A percentile compares a stretch with the other conserved stretches of the same genome.
Evolutionary conservation across 23 tunicate species (phyloP).

Genomic region (Trididemnum miniatum): DNA sequence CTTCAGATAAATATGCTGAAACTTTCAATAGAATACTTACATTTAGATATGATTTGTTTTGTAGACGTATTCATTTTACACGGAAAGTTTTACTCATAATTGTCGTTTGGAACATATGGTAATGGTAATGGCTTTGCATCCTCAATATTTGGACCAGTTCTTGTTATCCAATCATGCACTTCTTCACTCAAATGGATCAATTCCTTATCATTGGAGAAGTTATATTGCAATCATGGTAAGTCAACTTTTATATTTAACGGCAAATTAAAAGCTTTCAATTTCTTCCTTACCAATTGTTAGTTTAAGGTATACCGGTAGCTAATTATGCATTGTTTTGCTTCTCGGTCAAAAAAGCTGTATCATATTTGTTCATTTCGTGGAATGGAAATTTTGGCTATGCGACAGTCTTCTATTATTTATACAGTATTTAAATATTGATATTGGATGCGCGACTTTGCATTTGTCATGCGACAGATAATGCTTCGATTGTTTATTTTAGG

Average conservation of each 20-base stretch:
- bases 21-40: background rate
- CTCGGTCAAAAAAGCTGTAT: too few species aligned
- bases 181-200: slow-evolving; percentile 53
- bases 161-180: slow-evolving; percentile 47
- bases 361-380: too few species aligned
- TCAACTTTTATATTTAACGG: too few species aligned
- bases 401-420: too few species aligned
- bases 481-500: slow-evolving; percentile 27
- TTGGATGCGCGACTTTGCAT: too few species aligned
- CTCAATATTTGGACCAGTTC: slow-evolving; percentile 72
- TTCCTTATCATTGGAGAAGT: slow-evolving; percentile 59
- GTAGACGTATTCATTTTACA: slow-evolving; percentile 54
- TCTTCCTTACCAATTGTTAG: too few species aligned
- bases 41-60: background rate
- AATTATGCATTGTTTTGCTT: too few species aligned
- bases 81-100: slow-evolving; percentile 61
- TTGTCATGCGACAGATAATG: too few species aligned
- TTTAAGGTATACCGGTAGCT: too few species aligned
- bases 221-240: slow-evolving; percentile 85
- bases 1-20: background rate
- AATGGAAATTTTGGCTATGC: too few species aligned
- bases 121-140: slow-evolving; percentile 87
- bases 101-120: slow-evolving; percentile 89
- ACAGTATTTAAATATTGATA: too few species aligned
- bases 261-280: too few species aligned